phyloP scores from a whole-genome alignment of 2,888 invertebrate genomes.

The Drosophila seclusa region DNA sequence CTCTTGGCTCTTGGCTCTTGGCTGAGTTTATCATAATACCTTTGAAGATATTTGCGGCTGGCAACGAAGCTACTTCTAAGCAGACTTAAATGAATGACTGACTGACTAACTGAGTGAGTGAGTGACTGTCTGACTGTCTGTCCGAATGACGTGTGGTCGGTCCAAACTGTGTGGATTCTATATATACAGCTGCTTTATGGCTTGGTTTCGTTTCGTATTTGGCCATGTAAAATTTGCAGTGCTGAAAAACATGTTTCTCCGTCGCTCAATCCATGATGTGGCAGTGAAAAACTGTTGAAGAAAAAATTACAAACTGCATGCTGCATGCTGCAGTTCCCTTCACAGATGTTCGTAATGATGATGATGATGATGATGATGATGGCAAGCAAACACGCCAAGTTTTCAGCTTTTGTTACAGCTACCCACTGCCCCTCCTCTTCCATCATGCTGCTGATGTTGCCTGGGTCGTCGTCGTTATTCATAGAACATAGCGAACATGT shows the following conservation, averaged over 20 bases:
- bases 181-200: conserved; percentile 45
- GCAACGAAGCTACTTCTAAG: conserved; percentile 47
- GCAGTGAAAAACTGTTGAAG: conserved; percentile 66
- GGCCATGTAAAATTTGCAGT: conserved; percentile 65
- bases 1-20: conserved; percentile 15
- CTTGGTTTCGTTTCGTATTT: conserved; percentile 56
- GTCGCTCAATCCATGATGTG: conserved; percentile 42
- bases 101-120: conserved; percentile 26
- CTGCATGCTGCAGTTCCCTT: conserved; percentile 24
- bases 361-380: conserved; percentile 40
- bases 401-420: conserved; percentile 50
- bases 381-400: conserved; percentile 75
- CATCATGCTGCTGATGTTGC: conserved; percentile 5
- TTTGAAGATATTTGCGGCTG: conserved; percentile 61
- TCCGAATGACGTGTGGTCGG: conserved; percentile 45
- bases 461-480: conserved; percentile 48
- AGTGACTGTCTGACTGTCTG: conserved; percentile 35
- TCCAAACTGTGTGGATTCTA: conserved; percentile 38
- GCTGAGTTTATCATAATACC: conserved; percentile 64
- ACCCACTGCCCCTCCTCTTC: neutral
- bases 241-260: conserved; percentile 70
- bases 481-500: conserved; percentile 63
- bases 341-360: conserved; percentile 19
- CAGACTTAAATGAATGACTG: conserved; percentile 43
- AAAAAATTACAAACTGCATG: conserved; percentile 21